Base-by-base conservation (phyloP, 1,140 invertebrate genomes). In the Procambarus clarkii region DNA sequence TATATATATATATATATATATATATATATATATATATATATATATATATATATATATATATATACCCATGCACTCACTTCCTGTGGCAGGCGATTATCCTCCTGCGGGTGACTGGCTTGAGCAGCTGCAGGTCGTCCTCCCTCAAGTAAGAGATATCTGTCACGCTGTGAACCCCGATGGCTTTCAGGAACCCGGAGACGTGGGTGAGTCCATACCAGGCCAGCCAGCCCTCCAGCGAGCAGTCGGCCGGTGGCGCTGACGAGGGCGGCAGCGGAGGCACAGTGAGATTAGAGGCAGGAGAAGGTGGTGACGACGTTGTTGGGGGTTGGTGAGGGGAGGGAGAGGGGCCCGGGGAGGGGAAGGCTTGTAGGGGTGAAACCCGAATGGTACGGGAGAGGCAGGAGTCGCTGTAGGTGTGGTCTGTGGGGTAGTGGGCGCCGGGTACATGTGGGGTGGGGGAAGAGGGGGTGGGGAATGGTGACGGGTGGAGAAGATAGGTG, bases 71-170 rank as follows among this genome's bases (percentile, higher is more conserved):
- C 1, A 24, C 71, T 78, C 58, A 90, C 54, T 84, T 84, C 48
- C 71, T 60, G 71, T 90, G 48, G 15, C 78, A 81, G 48, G 80
- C 74, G 48, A 90, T 11, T 24, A 90, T 90, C 69, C 88, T 90
- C 50, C 88, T 90, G 21, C 88, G 80, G 21, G 88, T 90, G 24
- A 90, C 81, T 5, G 88, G 88, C 74, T 90, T 90, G 3, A 90
- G 88, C 7, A 90, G 88, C 7, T 82, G 64, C 13, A 90, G 69
- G 88, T 90, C 88, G n/a, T 90, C 88, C 81, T 90, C 88, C 80
- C 64, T 34, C 11, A 90, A 24, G 81, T 90, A 90, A 13, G 18
- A 48, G 48, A 90, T n/a, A 71, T 90, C 88, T 5, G 64, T 81
- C 15, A 90, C 88, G 13, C 64, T 84, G 71, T 82, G 88, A 0